Base-by-base conservation (phyloP, 2,888 invertebrate species). In the Criorhina ranunculi region DNA sequence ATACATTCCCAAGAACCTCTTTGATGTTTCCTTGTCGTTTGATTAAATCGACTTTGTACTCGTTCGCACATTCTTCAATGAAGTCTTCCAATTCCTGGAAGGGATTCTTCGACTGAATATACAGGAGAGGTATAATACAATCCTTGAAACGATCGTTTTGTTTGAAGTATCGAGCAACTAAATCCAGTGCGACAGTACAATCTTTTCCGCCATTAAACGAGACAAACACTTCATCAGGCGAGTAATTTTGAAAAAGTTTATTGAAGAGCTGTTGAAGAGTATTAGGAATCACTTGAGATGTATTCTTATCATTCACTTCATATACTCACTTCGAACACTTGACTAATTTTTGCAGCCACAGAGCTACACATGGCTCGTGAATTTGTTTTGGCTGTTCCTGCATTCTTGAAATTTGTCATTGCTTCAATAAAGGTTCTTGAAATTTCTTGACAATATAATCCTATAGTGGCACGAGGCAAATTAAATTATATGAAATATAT, bases 131-230 rank as follows among this genome's bases (percentile, higher is more conserved):
- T 92, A 90, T 87, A 86, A 91, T 85, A 24, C 82, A 76, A 7
- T 75, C 90, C 60, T 92, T 89, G 31, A 92, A 88, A 3, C 91
- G 89, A 77, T 79, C 91, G 83, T 73, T 91, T 88, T 87, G 92
- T 86, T 82, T 79, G 7, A 89, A 89, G 76, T 88, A 90, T 9
- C 87, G 87, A 62, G 88, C 88, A 11, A 92, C 92, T 85, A 98
- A 91, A 91, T 97, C 96, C 40, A 99, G 92, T 11, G 99, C 93
- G 0, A 96, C 97, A 0, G 99, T 99, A 90, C 99, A 99, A 92
- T 99, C 99, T 93, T 99, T 99, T 1, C 99, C 99, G 3, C 99
- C 99, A 90, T 99, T 99, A 92, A 99, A 99, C 29, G 98, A 96
- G 33, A 99, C 90, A 89, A 98, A 97, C 12, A 98, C 93, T 91